These are phyloP conservation scores for Calliopum simillimum DNA, from an alignment of 2,888 invertebrate species.

Conservation along the genomic window DNA sequence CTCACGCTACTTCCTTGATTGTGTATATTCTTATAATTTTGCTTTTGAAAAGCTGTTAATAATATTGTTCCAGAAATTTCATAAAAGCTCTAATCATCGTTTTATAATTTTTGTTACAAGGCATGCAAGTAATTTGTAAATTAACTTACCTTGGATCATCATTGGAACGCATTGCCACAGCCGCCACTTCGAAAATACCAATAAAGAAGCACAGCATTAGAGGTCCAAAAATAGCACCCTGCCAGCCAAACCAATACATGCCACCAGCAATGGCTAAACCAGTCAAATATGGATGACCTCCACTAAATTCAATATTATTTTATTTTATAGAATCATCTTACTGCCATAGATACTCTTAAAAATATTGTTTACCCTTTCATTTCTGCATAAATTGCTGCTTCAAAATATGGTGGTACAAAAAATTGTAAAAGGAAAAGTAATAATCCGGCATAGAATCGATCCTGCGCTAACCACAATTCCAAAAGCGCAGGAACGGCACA, in stretches of 20 bases:
- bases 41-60: no score
- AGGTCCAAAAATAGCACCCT: constrained; percentile 97
- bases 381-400: constrained; percentile 96
- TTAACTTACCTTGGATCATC: constrained; percentile 60
- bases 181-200: constrained; percentile 88
- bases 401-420: constrained; percentile 90
- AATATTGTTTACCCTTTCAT: constrained; percentile 83
- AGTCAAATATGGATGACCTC: constrained; percentile 96
- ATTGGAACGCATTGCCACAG: constrained; percentile 72
- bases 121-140: not conserved
- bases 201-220: constrained; percentile 93
- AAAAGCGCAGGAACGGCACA: constrained; percentile 94
- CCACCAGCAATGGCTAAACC: constrained; percentile 98
- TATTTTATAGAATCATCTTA: constrained; percentile 14
- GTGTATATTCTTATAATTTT: no score
- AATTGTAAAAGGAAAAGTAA: constrained; percentile 84
- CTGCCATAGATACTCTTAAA: not conserved
- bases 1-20: no score
- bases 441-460: constrained; percentile 83
- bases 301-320: constrained; percentile 69
- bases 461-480: constrained; percentile 94
- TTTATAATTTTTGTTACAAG: not conserved
- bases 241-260: constrained; percentile 95
- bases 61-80: no score
- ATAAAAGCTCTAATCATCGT: not conserved